Evolutionary conservation across 2,888 invertebrate genomes (phyloP).

Genomic region (Drosophila mercatorum): DNA sequence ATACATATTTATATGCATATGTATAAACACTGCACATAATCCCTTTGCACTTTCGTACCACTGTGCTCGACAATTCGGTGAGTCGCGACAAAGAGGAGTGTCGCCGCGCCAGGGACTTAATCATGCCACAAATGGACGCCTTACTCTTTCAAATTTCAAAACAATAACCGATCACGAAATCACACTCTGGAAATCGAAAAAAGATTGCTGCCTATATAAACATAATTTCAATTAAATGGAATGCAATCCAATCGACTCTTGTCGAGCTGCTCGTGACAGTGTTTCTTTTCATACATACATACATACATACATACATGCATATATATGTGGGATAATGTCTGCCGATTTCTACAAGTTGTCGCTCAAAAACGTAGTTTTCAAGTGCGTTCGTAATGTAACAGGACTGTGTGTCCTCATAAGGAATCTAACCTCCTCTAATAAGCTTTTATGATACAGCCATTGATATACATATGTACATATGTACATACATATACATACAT

Average conservation of each 20-base stretch:
- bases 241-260: neutral
- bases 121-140: constrained; percentile 43
- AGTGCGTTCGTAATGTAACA: too few species aligned
- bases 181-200: neutral
- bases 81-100: constrained; percentile 44
- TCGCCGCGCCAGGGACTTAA: constrained; percentile 47
- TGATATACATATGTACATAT: too few species aligned
- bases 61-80: constrained; percentile 36
- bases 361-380: too few species aligned
- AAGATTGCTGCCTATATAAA: neutral
- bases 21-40: neutral
- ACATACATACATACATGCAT: too few species aligned
- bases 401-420: too few species aligned
- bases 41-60: constrained; percentile 12
- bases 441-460: too few species aligned
- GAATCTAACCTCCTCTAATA: too few species aligned
- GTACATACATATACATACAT: too few species aligned
- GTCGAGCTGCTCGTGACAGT: neutral
- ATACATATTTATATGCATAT: too few species aligned
- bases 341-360: too few species aligned
- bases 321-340: too few species aligned
- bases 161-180: constrained; percentile 41
- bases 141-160: constrained; percentile 39
- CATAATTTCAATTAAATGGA: neutral
- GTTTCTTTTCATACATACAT: neutral